Evolutionary conservation across 2,797 vertebrate species (phyloP), one percentile per base, ranked within the genome.

Genomic region (Characodon lateralis): DNA sequence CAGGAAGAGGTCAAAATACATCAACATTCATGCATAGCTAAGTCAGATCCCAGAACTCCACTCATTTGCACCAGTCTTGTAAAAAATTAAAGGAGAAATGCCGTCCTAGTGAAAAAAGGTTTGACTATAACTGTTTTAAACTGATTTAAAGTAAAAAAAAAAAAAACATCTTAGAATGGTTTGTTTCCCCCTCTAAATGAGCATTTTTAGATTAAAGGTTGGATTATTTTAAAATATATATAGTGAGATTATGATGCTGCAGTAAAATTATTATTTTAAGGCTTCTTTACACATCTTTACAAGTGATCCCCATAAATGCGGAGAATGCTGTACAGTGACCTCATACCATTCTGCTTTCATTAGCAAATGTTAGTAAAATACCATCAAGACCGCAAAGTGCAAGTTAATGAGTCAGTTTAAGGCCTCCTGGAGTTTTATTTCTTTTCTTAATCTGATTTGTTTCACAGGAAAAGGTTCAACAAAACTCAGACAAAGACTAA

Each of bases 301-400:
- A 35, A 35, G 35, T 35, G 35, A 35, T 35, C 35, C 35, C 35
- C 35, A 35, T 35, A 35, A 35, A 58, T 26, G 10, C 2, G 1
- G 4, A 26, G n/a, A 2, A 9, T 58, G 56, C n/a, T 58, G 56
- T n/a, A 9, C 22, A 46, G 58, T 72, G 78, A 83, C 58, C 39
- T 87, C 83, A 81, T 41, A 66, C 9, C 78, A 80, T 28, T 51
- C 75, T 66, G 50, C 74, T 46, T 28, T 78, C 28, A 77, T 87
- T 86, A 89, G 83, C 50, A 73, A 56, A 78, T 92, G 8, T 89
- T 53, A 93, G 87, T 86, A 50, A 80, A 82, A 86, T 26, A 86
- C 46, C 77, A 87, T 56, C 85, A 83, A 83, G 59, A 88, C 75
- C 77, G 80, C 80, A 5, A 41, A 70, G 65, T 3, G 83, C 39